Base-by-base conservation (phyloP, 1,140 invertebrate species). In the Tribolium castaneum region DNA sequence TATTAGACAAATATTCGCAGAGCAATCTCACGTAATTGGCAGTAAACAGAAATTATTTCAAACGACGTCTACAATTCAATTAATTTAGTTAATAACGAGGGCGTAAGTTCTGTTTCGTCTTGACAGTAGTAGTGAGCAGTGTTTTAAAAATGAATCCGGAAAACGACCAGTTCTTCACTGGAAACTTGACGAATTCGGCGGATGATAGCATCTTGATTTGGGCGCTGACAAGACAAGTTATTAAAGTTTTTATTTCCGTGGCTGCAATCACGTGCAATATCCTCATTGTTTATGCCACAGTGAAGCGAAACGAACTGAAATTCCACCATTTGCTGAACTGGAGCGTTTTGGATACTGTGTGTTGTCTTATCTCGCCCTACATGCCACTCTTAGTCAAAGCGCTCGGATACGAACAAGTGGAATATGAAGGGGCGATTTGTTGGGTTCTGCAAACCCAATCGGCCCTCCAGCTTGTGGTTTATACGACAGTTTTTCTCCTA, bases 31-130 rank as follows among this genome's bases (percentile, higher is more conserved):
- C 54, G 59, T 66, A 66, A 66, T 35, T 35, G 12, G n/a, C 14
- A 12, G 25, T 35, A 66, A 66, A 66, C 25, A 66, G n/a, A 66
- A n/a, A 34, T 35, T 66, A 34, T 34, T 22, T 13, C 14, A 5
- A n/a, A 35, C 45, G 59, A 66, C 59, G 59, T 66, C 5, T 35
- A 66, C 59, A 66, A 34, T 14, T 35, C 59, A 66, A 66, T 66
- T 66, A 66, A 66, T 66, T 66, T 66, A 66, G 1, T 66, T 66
- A 66, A n/a, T n/a, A n/a, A 66, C 59, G 59, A 66, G 59, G 59
- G 30, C 59, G 4, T 66, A 66, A 66, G 6, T 66, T 39, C 25
- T 12, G 25, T 66, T 39, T 66, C 6, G 59, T 25, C 59, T 35
- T 35, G 59, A 35, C 59, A 35, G 34, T 22, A 59, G 25, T 59